Percentiles rank a stretch among this genome's conserved stretches.
phyloP scores from a whole-genome alignment of 2,888 invertebrate species.

The Heterodera filipjevi region DNA sequence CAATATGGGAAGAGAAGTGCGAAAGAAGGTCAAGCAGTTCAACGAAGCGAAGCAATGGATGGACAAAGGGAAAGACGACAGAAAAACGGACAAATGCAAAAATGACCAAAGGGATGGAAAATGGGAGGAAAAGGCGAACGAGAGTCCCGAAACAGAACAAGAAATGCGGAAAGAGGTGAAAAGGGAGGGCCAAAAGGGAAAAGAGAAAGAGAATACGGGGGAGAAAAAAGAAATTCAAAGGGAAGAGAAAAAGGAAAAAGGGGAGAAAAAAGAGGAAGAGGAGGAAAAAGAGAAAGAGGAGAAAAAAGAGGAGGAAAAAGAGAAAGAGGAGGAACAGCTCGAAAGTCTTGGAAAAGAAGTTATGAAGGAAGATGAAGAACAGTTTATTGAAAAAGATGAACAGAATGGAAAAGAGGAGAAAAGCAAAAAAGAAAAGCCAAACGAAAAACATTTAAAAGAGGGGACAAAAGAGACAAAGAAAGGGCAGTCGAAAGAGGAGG shows the following conservation, averaged over 20 bases:
- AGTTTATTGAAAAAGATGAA: not conserved
- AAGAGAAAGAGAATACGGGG: too few species aligned
- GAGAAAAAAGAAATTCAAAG: not conserved
- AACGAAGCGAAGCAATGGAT: not conserved
- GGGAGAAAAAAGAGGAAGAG: not conserved
- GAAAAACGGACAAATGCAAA: too few species aligned
- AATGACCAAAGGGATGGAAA: too few species aligned
- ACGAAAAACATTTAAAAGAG: too few species aligned
- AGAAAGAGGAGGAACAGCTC: not conserved
- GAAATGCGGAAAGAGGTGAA: too few species aligned
- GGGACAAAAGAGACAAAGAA: not conserved
- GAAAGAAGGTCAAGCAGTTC: not conserved
- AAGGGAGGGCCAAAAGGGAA: too few species aligned
- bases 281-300: not conserved
- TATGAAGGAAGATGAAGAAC: not conserved
- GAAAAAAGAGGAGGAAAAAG: not conserved
- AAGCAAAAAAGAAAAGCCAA: not conserved
- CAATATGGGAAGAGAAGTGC: not conserved
- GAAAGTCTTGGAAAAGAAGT: too few species aligned
- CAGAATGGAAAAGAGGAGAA: not conserved
- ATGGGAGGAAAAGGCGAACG: too few species aligned
- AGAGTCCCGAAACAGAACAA: too few species aligned
- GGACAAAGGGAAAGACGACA: too few species aligned
- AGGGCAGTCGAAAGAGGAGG: not conserved
- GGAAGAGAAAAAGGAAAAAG: not conserved